Evolutionary conservation across 2,888 invertebrate genomes (phyloP), one percentile per base, ranked within the genome.

Genomic region (Drosophila affinis): DNA sequence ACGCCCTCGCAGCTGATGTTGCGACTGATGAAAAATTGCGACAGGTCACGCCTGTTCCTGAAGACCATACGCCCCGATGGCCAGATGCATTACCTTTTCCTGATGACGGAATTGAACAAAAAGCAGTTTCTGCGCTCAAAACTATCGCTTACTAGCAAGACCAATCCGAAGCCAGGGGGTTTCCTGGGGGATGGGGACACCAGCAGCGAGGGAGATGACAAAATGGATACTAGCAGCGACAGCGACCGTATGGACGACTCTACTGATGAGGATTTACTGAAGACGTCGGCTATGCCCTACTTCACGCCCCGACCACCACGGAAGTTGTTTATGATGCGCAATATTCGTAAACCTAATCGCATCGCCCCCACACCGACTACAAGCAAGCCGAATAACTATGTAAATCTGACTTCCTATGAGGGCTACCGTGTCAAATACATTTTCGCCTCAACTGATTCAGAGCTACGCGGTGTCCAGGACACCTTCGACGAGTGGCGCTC

Each of bases 1-100:
- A 61, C 80, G 1, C 52, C 54, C 9, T 39, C 80, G 2, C 82
- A 79, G n/a, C 14, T 82, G 1, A 70, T 79, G 79, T 46, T 79
- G n/a, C 79, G 79, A 7, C 46, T 79, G 32, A 9, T 79, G 32
- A 62, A 72, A 7, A 51, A 79, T 18, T 62, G 62, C 12, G 58
- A 72, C 0, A 62, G 57, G 24, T 54, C 68, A 1, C 72, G 77
- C 0, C 27, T 81, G 0, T 67, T 75, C 3, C 55, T 81, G 24
- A 76, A 67, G 57, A 24, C 79, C 7, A 27, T 75, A 32, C 72
- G 72, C 3, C 63, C 75, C 9, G 77, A 79, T 49, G 82, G 80
- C 0, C 82, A 79, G 47, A 12, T 74, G 48, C 72, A 75, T 5
- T 69, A 61, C 12, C 47, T 79, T 52, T 62, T 75, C 18, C 29